Conservation (phyloP, 2,113 vertebrate species). For the Sapayoa aenigma region DNA sequence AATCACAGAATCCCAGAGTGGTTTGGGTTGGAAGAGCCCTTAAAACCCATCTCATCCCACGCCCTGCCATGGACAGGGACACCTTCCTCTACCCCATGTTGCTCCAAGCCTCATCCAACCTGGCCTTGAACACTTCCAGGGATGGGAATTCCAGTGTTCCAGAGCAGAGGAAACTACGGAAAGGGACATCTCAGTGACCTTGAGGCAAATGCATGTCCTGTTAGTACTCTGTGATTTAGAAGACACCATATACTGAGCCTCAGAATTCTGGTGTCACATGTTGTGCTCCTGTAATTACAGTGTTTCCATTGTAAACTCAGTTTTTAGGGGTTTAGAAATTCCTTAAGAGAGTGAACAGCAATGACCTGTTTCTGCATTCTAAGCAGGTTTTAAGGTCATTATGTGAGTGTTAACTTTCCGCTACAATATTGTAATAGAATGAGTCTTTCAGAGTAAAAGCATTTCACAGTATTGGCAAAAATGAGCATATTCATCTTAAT, state of each 20-base stretch:
- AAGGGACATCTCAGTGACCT: background rate
- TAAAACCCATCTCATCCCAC: background rate
- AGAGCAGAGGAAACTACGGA: background rate
- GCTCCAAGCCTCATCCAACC: accelerated
- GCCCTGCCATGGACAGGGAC: background rate
- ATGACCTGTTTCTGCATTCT: conserved; percentile 66
- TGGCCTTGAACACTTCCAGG: background rate
- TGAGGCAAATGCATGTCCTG: background rate
- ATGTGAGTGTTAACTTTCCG: conserved; percentile 63
- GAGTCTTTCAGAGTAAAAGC: conserved; percentile 66
- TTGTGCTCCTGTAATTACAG: conserved; percentile 25
- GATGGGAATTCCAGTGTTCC: background rate
- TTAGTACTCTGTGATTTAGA: background rate
- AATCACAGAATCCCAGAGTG: background rate
- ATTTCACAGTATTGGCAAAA: conserved; percentile 65
- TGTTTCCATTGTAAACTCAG: conserved; percentile 34
- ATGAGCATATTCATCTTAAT: conserved; percentile 75
- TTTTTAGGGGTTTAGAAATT: conserved; percentile 47
- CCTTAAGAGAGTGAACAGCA: background rate
- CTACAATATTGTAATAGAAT: conserved; percentile 72
- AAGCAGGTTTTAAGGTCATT: conserved; percentile 67
- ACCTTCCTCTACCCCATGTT: accelerated
- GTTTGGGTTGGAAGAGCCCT: background rate
- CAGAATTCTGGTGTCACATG: background rate
- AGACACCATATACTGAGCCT: background rate